These are phyloP conservation scores for Aphrocallistes beatrix DNA, from an alignment of 37 sponge, comb jelly and placozoan genomes.

Conservation along the genomic window DNA sequence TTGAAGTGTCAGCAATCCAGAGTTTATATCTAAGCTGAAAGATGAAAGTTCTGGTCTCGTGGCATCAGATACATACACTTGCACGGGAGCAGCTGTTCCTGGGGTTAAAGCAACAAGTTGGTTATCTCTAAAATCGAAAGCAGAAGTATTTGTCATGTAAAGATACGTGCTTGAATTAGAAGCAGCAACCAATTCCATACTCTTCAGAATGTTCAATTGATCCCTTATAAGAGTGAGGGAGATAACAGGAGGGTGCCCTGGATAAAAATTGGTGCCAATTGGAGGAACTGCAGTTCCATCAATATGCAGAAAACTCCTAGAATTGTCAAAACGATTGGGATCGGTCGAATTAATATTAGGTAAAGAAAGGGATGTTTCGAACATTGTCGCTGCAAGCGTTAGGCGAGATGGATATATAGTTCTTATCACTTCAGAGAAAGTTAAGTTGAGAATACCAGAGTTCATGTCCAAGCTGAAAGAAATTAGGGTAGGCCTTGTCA, in stretches of 20 bases:
- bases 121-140: constrained; percentile 34
- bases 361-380: neutral
- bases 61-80: constrained; percentile 46
- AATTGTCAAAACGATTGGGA: neutral
- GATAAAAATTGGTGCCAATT: constrained; percentile 32
- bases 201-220: constrained; percentile 72
- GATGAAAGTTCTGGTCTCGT: constrained; percentile 30
- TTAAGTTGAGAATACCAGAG: constrained; percentile 49
- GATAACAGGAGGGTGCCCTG: constrained; percentile 67
- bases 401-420: neutral
- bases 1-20: constrained; percentile 35
- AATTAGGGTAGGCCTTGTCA: constrained; percentile 47
- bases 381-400: neutral
- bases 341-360: neutral
- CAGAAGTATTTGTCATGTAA: constrained; percentile 25
- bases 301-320: constrained; percentile 21
- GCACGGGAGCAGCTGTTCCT: constrained; percentile 36
- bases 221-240: constrained; percentile 32
- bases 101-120: constrained; percentile 1
- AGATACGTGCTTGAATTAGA: constrained; percentile 51
- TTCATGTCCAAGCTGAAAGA: constrained; percentile 66
- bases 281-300: constrained; percentile 22
- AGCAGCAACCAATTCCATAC: constrained; percentile 67
- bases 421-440: constrained; percentile 64
- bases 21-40: constrained; percentile 58